Evolutionary conservation across 2,797 vertebrate species (phyloP).

Genomic region (Harpagifer antarcticus): DNA sequence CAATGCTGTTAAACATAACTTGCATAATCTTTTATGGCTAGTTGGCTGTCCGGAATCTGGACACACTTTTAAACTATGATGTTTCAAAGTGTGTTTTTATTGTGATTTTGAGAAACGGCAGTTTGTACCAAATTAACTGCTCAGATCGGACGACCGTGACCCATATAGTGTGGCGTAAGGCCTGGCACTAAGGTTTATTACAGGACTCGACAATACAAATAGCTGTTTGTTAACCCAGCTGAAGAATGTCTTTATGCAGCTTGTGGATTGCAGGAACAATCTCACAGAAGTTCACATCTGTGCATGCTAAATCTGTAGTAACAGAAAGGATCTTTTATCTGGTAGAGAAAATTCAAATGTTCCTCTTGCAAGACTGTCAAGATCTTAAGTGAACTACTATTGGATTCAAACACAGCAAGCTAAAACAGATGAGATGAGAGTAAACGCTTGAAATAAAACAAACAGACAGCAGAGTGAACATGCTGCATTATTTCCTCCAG

Average conservation of each 20-base stretch:
- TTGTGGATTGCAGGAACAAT: background rate
- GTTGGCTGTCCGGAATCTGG: background rate
- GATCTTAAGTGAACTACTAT: background rate
- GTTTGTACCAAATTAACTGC: background rate
- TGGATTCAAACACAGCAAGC: background rate
- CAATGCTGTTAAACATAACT: background rate
- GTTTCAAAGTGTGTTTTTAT: constrained; percentile 16
- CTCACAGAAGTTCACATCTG: background rate
- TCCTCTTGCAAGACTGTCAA: background rate
- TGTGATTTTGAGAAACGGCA: constrained; percentile 4
- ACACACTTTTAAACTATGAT: constrained; percentile 10
- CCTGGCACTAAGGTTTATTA: constrained; percentile 1
- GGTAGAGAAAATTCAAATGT: background rate
- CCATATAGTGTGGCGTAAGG: background rate
- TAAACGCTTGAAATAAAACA: background rate
- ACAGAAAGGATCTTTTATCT: background rate
- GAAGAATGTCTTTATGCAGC: background rate
- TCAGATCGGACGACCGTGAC: background rate
- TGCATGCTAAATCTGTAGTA: background rate
- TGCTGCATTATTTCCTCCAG: constrained; percentile 44
- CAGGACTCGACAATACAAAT: background rate
- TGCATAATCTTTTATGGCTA: constrained; percentile 1
- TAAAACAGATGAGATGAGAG: background rate
- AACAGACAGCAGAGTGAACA: constrained; percentile 2
- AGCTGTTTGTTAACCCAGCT: background rate